These are phyloP conservation scores for Papilio polytes DNA, from an alignment of 1,140 invertebrate genomes.

Conservation along the genomic window DNA sequence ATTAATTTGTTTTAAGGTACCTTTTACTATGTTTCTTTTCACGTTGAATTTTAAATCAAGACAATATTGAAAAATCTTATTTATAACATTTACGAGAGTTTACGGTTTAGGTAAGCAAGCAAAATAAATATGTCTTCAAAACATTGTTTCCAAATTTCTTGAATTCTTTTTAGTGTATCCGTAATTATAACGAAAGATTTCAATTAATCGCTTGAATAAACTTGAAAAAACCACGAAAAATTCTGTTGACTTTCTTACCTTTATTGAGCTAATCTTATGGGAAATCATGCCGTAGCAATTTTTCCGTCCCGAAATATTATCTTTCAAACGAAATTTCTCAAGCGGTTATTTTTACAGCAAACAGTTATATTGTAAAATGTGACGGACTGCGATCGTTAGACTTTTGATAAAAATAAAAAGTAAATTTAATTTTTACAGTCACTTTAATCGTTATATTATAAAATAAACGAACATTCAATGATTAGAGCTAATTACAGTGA, in stretches of 20 bases:
- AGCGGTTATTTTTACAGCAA: slow-evolving; percentile 17
- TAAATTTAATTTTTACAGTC: no score
- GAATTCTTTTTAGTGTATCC: neutral
- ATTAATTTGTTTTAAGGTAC: no score
- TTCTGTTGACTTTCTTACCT: slow-evolving; percentile 8
- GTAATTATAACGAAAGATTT: neutral
- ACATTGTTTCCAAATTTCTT: no score
- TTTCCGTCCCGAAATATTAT: slow-evolving; percentile 23
- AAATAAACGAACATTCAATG: no score
- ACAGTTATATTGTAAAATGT: slow-evolving; percentile 2
- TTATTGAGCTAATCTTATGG: slow-evolving; percentile 26
- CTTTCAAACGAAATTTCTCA: neutral
- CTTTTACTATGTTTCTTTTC: neutral
- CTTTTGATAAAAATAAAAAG: neutral
- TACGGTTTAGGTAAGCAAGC: no score
- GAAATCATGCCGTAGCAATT: slow-evolving; percentile 23
- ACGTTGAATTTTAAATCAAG: no score
- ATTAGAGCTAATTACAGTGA: neutral
- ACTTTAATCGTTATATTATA: no score
- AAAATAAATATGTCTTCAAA: no score
- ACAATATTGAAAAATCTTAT: no score
- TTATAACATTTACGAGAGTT: no score
- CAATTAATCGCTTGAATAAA: slow-evolving; percentile 16
- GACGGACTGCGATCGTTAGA: neutral
- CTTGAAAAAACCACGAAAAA: slow-evolving; percentile 4